phyloP scores from a whole-genome alignment of 2,113 vertebrate species.

The Centrocercus urophasianus region DNA sequence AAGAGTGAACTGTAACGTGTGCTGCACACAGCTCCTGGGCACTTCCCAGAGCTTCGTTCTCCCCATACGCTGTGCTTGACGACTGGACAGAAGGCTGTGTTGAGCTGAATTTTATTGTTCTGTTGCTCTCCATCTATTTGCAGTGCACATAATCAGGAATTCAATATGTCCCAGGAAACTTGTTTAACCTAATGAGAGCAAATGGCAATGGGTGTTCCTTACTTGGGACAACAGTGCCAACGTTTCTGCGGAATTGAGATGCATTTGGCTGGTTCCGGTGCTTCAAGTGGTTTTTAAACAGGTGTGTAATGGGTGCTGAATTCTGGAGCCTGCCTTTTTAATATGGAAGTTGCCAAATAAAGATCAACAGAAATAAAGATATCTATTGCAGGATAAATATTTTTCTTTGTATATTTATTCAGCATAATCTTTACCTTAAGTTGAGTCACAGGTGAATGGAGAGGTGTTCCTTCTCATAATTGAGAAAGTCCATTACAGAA shows the following conservation, averaged over 20 bases:
- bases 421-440: conserved; percentile 40
- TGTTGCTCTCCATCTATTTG: conserved; percentile 50
- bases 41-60: not conserved
- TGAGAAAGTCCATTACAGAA: conserved; percentile 70
- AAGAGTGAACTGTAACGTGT: not conserved
- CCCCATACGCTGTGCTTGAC: not conserved
- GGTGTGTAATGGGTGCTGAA: conserved; percentile 64
- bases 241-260: conserved; percentile 53
- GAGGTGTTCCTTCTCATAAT: conserved; percentile 50
- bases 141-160: conserved; percentile 64
- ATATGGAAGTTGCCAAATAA: conserved; percentile 49
- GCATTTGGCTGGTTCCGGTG: conserved; percentile 52
- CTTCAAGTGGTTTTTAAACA: conserved; percentile 69
- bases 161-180: conserved; percentile 59
- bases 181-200: conserved; percentile 65
- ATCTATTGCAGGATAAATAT: conserved; percentile 16
- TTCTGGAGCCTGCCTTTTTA: conserved; percentile 63
- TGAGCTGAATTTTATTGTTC: conserved; percentile 58
- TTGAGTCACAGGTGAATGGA: not conserved
- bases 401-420: conserved; percentile 51
- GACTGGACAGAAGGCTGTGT: conserved; percentile 58
- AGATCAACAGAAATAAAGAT: conserved; percentile 45
- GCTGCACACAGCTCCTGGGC: not conserved
- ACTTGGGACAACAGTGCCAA: conserved; percentile 30
- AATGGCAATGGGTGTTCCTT: conserved; percentile 66